A percentile compares a stretch with the other conserved stretches of the same genome.
These are phyloP conservation scores for Rotaria macrura DNA, from an alignment of 2,888 invertebrate species.

Conservation along the genomic window DNA sequence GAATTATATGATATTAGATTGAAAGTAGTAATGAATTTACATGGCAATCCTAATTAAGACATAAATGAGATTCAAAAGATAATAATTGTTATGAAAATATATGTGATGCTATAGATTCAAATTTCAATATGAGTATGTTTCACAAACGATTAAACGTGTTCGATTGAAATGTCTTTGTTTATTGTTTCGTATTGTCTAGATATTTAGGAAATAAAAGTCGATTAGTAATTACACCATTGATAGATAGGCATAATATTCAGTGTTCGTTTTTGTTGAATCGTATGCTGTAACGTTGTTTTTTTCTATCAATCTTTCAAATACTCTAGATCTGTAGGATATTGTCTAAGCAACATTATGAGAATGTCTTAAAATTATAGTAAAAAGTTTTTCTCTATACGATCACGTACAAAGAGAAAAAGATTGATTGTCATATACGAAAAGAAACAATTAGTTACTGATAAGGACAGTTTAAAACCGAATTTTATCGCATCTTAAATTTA, in stretches of 20 bases:
- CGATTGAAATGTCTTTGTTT: background rate
- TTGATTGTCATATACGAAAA: no score
- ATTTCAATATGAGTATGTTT: conserved; percentile 67
- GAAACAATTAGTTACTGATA: no score
- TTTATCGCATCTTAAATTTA: no score
- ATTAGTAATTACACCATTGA: conserved; percentile 84
- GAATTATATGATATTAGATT: conserved; percentile 29
- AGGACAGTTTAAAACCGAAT: no score
- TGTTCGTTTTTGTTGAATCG: no score
- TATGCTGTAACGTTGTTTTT: no score
- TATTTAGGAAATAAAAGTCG: conserved; percentile 89
- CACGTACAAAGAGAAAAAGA: no score
- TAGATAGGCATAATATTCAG: conserved; percentile 54
- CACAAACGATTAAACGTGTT: background rate
- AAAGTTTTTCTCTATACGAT: no score
- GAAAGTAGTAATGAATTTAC: conserved; percentile 76
- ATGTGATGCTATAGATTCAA: conserved; percentile 86
- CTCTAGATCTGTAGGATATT: no score
- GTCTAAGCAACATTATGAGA: no score
- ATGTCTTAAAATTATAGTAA: no score
- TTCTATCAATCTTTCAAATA: no score
- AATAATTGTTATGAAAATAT: conserved; percentile 87
- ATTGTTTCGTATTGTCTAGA: conserved; percentile 37
- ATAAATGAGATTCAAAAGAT: conserved; percentile 80
- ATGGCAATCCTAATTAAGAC: conserved; percentile 79